phyloP scores from a whole-genome alignment of 2,797 vertebrate species.

The Discoglossus pictus region DNA sequence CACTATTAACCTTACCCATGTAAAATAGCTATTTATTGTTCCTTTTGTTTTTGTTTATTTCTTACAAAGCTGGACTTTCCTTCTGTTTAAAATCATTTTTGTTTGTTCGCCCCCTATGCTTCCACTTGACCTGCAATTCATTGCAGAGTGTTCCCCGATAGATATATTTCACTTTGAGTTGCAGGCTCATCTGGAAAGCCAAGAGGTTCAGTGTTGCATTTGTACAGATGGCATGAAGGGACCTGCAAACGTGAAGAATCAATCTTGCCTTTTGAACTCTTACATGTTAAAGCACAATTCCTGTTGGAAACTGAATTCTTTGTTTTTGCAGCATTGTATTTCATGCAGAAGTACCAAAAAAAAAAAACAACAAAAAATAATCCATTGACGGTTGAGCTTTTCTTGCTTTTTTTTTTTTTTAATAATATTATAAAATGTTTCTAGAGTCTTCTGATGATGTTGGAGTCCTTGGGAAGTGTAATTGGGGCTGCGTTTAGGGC shows the following conservation, averaged over 20 bases:
- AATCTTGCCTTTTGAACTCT: conserved; percentile 58
- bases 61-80: conserved; percentile 70
- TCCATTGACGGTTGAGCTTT: conserved; percentile 63
- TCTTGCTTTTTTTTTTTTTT: conserved; percentile 55
- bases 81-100: conserved; percentile 64
- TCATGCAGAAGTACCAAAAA: conserved; percentile 71
- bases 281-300: conserved; percentile 71
- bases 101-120: conserved; percentile 56
- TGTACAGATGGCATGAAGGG: conserved; percentile 58
- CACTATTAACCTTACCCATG: conserved; percentile 83
- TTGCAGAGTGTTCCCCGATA: no score
- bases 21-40: conserved; percentile 86
- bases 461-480: conserved; percentile 66
- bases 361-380: conserved; percentile 67
- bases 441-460: conserved; percentile 61
- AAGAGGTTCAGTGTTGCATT: not conserved
- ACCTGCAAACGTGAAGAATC: conserved; percentile 57
- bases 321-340: conserved; percentile 57
- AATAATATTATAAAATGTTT: conserved; percentile 61
- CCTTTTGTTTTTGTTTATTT: conserved; percentile 66
- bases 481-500: conserved; percentile 75
- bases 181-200: conserved; percentile 9
- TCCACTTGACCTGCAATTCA: conserved; percentile 8
- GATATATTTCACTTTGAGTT: no score
- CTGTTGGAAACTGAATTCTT: conserved; percentile 75